These are phyloP conservation scores for Pseudoips prasinana DNA, from an alignment of 2,888 invertebrate species.

Conservation along the genomic window DNA sequence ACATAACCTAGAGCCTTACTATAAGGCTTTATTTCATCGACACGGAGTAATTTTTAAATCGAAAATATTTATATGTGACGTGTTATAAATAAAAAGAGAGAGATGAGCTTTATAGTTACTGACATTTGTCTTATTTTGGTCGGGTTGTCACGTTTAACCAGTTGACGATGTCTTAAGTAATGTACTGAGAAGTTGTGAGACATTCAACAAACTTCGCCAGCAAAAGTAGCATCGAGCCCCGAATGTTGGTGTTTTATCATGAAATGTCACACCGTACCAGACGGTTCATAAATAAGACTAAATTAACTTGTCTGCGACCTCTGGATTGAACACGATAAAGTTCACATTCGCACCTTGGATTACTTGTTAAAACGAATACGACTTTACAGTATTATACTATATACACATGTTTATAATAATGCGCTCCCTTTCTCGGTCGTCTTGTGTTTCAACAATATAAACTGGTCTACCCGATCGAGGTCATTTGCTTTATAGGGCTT, in stretches of 20 bases:
- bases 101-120: no score
- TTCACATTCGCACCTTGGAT: slow-evolving; percentile 57
- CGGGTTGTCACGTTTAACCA: no score
- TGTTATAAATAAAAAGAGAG: no score
- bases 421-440: neutral
- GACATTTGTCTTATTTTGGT: no score
- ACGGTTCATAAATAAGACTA: slow-evolving; percentile 76
- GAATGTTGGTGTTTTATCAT: slow-evolving; percentile 67
- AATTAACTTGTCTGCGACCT: slow-evolving; percentile 78
- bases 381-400: slow-evolving; percentile 7
- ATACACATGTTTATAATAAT: slow-evolving; percentile 11
- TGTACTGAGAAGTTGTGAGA: slow-evolving; percentile 49
- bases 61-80: no score
- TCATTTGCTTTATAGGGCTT: slow-evolving; percentile 13
- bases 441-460: slow-evolving; percentile 7
- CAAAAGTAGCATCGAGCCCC: slow-evolving; percentile 50
- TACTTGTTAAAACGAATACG: slow-evolving; percentile 29
- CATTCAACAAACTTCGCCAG: slow-evolving; percentile 62
- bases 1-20: no score
- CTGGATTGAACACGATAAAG: slow-evolving; percentile 53
- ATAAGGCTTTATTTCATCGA: no score
- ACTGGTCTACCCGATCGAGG: slow-evolving; percentile 3
- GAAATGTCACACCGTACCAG: slow-evolving; percentile 75
- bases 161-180: no score
- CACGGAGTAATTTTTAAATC: no score